Percentiles rank a stretch among this genome's conserved stretches.
phyloP scores from a whole-genome alignment of 2,888 invertebrate genomes.

The Allolobophora icterica region DNA sequence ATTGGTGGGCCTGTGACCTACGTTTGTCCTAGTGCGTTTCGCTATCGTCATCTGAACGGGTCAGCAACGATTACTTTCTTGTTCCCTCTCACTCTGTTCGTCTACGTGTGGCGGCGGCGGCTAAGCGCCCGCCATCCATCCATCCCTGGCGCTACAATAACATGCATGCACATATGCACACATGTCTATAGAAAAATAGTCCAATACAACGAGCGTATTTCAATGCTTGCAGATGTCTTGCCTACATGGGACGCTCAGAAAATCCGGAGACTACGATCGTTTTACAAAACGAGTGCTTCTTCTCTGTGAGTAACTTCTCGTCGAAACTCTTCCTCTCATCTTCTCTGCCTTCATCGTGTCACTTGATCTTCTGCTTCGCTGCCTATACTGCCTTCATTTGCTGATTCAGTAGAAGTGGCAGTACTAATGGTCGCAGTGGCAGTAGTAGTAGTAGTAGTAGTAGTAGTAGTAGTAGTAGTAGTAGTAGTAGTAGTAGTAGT shows the following conservation, averaged over 20 bases:
- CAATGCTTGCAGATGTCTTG: neutral
- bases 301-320: neutral
- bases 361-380: neutral
- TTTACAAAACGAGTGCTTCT: neutral
- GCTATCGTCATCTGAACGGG: too few species aligned
- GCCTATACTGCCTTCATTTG: neutral
- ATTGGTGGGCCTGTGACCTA: too few species aligned
- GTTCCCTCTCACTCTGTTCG: too few species aligned
- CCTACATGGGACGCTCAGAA: neutral
- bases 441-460: neutral
- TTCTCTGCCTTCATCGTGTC: neutral
- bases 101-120: too few species aligned
- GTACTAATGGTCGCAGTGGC: neutral
- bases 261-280: neutral
- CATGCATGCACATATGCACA: too few species aligned
- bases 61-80: too few species aligned
- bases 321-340: neutral
- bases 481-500: too few species aligned
- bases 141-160: too few species aligned
- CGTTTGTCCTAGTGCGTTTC: too few species aligned
- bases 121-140: too few species aligned
- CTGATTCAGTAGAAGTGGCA: neutral
- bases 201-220: neutral
- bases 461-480: too few species aligned
- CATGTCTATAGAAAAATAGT: neutral